Evolutionary conservation across 2,888 invertebrate species (phyloP).

Genomic region (Crepidodera aurea): DNA sequence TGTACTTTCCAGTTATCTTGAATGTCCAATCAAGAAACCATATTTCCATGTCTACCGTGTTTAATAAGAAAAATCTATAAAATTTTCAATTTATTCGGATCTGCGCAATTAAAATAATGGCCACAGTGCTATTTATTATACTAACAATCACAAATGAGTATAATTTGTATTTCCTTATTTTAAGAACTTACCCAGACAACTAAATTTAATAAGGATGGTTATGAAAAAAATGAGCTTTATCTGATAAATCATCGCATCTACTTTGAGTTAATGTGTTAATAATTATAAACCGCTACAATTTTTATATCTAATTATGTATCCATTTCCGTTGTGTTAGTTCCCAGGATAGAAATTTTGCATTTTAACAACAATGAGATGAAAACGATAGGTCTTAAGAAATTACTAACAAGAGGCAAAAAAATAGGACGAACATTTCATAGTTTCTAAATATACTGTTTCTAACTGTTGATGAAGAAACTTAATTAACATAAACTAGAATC

Average conservation of each 20-base stretch:
- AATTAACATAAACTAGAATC: conserved; percentile 12
- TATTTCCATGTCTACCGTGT: no score
- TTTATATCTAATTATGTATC: conserved; percentile 44
- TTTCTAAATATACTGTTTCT: conserved; percentile 18
- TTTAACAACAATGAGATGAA: conserved; percentile 41
- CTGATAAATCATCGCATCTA: conserved; percentile 32
- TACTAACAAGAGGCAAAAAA: conserved; percentile 14
- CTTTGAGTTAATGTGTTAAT: conserved; percentile 45
- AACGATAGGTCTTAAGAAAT: conserved; percentile 29
- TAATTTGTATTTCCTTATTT: not conserved
- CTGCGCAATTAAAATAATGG: no score
- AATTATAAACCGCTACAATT: conserved; percentile 46
- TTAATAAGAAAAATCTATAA: no score
- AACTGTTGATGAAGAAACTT: conserved; percentile 9
- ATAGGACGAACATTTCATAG: conserved; percentile 16
- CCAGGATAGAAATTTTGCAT: conserved; percentile 44
- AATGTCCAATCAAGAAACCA: no score
- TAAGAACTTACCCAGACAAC: conserved; percentile 11
- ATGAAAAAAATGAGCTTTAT: conserved; percentile 34
- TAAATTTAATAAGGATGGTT: conserved; percentile 21
- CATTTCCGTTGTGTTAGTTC: conserved; percentile 46
- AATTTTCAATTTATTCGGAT: no score
- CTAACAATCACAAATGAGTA: no score
- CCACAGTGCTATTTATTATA: no score
- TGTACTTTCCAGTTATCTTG: no score